Conservation (phyloP, 2,113 vertebrate genomes). For the Isurus oxyrinchus region DNA sequence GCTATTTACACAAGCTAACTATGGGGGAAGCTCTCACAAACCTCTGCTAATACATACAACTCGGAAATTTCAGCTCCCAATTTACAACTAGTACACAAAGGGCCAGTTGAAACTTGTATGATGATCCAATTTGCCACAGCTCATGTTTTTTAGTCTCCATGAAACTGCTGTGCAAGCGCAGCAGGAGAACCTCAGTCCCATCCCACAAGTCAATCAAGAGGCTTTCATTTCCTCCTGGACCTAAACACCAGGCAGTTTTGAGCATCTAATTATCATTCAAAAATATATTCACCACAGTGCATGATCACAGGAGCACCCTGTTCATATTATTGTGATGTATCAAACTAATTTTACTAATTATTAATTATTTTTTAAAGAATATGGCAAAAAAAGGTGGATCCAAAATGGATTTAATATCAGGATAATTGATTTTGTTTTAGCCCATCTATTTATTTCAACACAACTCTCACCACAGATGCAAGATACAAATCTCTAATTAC, state of each 20-base stretch:
- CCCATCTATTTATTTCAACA: conserved; percentile 61
- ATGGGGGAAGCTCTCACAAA: conserved; percentile 49
- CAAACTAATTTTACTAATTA: conserved; percentile 72
- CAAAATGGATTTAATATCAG: conserved; percentile 47
- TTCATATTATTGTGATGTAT: conserved; percentile 52
- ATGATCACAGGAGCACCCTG: conserved; percentile 56
- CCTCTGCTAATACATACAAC: conserved; percentile 71
- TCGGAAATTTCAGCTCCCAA: conserved; percentile 74
- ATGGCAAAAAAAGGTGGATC: conserved; percentile 42
- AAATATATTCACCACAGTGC: conserved; percentile 64
- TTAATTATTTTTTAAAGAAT: conserved; percentile 62
- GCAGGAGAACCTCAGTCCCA: conserved; percentile 59
- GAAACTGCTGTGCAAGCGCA: conserved; percentile 60
- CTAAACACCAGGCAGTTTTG: conserved; percentile 73
- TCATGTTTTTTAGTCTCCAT: conserved; percentile 82
- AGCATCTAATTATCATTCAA: conserved; percentile 80
- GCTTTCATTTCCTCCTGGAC: conserved; percentile 80
- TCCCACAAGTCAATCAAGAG: conserved; percentile 74
- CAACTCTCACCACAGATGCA: conserved; percentile 51
- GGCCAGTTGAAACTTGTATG: conserved; percentile 88
- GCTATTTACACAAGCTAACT: conserved; percentile 58
- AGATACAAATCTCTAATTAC: conserved; percentile 64
- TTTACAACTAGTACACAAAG: conserved; percentile 76
- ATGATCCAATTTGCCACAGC: conserved; percentile 80
- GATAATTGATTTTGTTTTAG: conserved; percentile 42